Evolutionary conservation across 2,888 invertebrate species (phyloP).

Genomic region (Tetramorium bicarinatum): DNA sequence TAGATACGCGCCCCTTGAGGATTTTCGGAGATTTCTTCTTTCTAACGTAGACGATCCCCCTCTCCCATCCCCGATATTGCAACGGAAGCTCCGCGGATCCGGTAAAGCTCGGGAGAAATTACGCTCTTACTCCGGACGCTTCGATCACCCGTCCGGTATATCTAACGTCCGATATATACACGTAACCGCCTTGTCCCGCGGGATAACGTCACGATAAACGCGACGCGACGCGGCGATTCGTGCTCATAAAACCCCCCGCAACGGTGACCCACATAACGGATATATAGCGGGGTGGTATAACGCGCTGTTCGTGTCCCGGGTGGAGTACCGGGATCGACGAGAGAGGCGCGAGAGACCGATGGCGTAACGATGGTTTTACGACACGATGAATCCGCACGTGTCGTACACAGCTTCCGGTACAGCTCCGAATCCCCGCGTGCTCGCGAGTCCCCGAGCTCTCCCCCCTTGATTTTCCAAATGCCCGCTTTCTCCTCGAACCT

Average conservation of each 20-base stretch:
- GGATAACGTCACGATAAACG: conserved; percentile 37
- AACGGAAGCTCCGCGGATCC: conserved; percentile 2
- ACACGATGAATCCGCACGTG: conserved; percentile 20
- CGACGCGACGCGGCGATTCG: conserved; percentile 44
- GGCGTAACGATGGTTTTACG: conserved; percentile 41
- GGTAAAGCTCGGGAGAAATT: conserved; percentile 20
- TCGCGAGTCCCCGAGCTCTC: not conserved
- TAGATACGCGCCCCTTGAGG: not conserved
- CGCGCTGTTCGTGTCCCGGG: conserved; percentile 3
- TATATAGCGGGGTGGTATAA: not conserved
- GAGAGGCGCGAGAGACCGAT: not conserved
- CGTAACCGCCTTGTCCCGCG: not conserved
- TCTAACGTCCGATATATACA: conserved; percentile 7
- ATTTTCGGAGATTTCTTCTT: not conserved
- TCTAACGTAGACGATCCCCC: not conserved
- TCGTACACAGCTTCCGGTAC: not conserved
- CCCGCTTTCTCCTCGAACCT: not conserved
- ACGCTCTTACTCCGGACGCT: not conserved
- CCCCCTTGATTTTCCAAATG: not conserved
- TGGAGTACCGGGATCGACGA: conserved; percentile 8
- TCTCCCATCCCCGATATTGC: not conserved
- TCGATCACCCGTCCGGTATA: not conserved
- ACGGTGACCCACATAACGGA: conserved; percentile 52
- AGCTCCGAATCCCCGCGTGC: too few species aligned
- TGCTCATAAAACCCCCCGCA: conserved; percentile 28